phyloP scores from a whole-genome alignment of 2,113 vertebrate genomes.

The Paraplagusia blochii region DNA sequence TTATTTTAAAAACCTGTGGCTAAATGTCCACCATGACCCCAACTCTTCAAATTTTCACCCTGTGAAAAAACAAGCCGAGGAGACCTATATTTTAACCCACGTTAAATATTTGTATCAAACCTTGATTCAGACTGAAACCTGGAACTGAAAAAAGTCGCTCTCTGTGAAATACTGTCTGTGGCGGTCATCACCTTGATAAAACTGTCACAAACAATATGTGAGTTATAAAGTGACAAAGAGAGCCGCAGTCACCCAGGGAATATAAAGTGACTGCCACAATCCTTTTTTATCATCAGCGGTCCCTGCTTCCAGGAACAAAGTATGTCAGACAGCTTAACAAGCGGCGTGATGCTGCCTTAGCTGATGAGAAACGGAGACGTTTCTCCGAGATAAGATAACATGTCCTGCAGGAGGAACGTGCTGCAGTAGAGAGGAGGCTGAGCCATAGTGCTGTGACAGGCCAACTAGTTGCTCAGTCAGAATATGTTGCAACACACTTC shows the following conservation, averaged over 20 bases:
- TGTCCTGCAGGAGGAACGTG: slow-evolving; percentile 13
- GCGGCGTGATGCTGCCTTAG: slow-evolving; percentile 2
- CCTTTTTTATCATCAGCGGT: slow-evolving; percentile 19
- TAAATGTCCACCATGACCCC: slow-evolving; percentile 39
- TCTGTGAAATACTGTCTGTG: slow-evolving; percentile 31
- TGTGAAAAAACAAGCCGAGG: slow-evolving; percentile 46
- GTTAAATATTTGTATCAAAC: slow-evolving; percentile 66
- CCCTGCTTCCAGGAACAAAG: slow-evolving; percentile 22
- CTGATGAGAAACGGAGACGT: slow-evolving; percentile 14
- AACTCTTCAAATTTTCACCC: slow-evolving; percentile 63
- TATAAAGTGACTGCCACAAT: slow-evolving; percentile 24
- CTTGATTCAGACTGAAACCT: slow-evolving; percentile 30
- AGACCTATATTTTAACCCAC: slow-evolving; percentile 40
- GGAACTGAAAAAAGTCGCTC: slow-evolving; percentile 14
- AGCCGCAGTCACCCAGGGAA: slow-evolving; percentile 11
- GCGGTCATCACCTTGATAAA: slow-evolving; percentile 29
- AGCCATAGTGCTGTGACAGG: slow-evolving; percentile 5
- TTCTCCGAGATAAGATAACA: slow-evolving; percentile 14
- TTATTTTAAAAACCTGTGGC: slow-evolving; percentile 70
- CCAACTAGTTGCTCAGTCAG: slow-evolving; percentile 7
- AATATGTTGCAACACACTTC: slow-evolving; percentile 1
- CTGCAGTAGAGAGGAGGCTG: slow-evolving; percentile 9
- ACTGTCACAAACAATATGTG: slow-evolving; percentile 41
- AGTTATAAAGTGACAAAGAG: slow-evolving; percentile 28
- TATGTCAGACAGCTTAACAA: slow-evolving; percentile 34